Percentiles rank a stretch among this genome's conserved stretches.
Conservation (phyloP, 2,797 vertebrate species). For the Intellagama lesueurii region DNA sequence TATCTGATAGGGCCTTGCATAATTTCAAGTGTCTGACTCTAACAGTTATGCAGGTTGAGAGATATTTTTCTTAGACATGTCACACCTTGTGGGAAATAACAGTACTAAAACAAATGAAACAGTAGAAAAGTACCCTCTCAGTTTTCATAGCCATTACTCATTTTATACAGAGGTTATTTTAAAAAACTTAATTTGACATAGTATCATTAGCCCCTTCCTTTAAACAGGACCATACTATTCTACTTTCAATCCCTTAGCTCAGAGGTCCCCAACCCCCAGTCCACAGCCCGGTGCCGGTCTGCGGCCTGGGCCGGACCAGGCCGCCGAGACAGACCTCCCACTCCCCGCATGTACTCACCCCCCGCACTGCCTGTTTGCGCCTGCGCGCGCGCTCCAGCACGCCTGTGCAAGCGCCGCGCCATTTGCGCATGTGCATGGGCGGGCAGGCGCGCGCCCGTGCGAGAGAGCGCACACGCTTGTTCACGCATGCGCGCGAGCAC, state of each 20-base stretch:
- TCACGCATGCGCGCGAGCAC: no score
- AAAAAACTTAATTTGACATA: neutral
- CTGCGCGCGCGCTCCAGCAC: no score
- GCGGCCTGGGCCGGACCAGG: no score
- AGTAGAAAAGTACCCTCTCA: neutral
- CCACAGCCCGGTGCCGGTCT: no score
- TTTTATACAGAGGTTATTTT: neutral
- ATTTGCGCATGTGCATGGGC: no score
- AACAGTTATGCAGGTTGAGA: conserved; percentile 36
- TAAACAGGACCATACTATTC: neutral
- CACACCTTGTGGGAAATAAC: neutral
- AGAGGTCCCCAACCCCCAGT: no score
- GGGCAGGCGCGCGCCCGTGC: no score
- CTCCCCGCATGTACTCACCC: no score
- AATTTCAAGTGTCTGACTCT: conserved; percentile 65
- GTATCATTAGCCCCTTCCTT: neutral
- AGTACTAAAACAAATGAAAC: conserved; percentile 3
- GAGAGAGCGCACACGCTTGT: no score
- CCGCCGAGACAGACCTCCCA: no score
- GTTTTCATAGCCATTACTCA: neutral
- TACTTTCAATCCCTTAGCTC: neutral
- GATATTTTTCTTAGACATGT: conserved; percentile 31
- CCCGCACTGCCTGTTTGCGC: no score
- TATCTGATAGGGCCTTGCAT: conserved; percentile 34
- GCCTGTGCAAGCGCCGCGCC: no score